Conservation (phyloP, 1,140 invertebrate species). For the Drosophila pseudoananassae region DNA sequence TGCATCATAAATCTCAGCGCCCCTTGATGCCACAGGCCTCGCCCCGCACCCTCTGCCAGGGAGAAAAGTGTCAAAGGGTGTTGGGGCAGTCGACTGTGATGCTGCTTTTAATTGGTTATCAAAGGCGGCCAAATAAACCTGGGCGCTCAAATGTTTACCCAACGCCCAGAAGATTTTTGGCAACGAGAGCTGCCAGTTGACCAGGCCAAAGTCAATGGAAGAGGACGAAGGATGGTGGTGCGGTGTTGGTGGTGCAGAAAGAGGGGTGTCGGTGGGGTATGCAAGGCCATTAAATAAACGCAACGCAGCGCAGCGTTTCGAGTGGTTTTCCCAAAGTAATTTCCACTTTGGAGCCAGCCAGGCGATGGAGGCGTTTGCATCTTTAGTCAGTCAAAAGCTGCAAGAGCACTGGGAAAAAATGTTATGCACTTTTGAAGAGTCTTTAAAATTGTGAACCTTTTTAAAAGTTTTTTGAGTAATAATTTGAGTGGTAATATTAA, state of each 20-base stretch:
- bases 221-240: not conserved
- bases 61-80: constrained; percentile 62
- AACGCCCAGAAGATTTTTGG: constrained; percentile 51
- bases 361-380: constrained; percentile 62
- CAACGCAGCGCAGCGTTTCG: constrained; percentile 61
- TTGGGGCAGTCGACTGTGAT: constrained; percentile 48
- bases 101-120: constrained; percentile 55
- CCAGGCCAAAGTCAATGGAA: constrained; percentile 29
- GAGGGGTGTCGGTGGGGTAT: not conserved
- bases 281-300: constrained; percentile 73
- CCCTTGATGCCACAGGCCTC: not conserved
- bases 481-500: too few relatives aligned
- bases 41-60: not conserved
- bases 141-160: constrained; percentile 52
- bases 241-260: not conserved
- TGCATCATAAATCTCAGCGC: constrained; percentile 64
- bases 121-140: constrained; percentile 56
- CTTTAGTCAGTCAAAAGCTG: constrained; percentile 52
- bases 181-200: constrained; percentile 44
- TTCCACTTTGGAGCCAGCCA: constrained; percentile 66
- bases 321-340: constrained; percentile 72
- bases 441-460: too few relatives aligned
- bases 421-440: too few relatives aligned
- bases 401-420: constrained; percentile 4
- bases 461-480: too few relatives aligned